These are phyloP conservation scores for Gymnoscelis rufifasciata DNA, from an alignment of 2,888 invertebrate genomes.

Conservation along the genomic window DNA sequence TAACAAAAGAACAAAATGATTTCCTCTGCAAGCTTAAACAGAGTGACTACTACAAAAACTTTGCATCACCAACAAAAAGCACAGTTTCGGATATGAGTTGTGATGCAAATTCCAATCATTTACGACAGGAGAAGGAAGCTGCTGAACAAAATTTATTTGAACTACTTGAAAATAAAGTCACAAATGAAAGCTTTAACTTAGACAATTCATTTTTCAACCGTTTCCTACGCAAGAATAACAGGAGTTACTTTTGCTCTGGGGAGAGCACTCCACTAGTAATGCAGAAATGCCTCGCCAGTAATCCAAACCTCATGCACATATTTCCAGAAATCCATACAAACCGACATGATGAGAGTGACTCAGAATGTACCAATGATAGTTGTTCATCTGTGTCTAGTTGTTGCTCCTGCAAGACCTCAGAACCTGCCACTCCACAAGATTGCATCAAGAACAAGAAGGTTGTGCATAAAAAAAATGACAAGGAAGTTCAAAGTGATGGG, in stretches of 20 bases:
- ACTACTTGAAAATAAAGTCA: constrained; percentile 85
- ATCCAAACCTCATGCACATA: constrained; percentile 58
- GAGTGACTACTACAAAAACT: constrained; percentile 70
- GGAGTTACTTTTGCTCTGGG: constrained; percentile 52
- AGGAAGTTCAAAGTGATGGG: constrained; percentile 39
- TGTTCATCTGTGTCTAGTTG: constrained; percentile 58
- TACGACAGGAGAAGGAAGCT: constrained; percentile 61
- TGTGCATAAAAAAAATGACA: constrained; percentile 27
- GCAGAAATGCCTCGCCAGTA: constrained; percentile 58
- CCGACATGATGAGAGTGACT: constrained; percentile 54
- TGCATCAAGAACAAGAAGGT: constrained; percentile 28
- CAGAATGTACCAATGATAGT: constrained; percentile 55
- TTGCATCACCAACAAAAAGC: constrained; percentile 64
- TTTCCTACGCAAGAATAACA: constrained; percentile 54
- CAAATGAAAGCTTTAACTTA: constrained; percentile 84
- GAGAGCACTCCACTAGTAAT: constrained; percentile 66
- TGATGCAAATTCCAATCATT: constrained; percentile 50
- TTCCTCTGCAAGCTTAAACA: constrained; percentile 65
- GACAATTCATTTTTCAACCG: constrained; percentile 81
- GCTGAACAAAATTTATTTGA: constrained; percentile 88
- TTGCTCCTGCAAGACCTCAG: constrained; percentile 63
- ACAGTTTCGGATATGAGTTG: constrained; percentile 54
- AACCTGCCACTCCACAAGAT: constrained; percentile 32
- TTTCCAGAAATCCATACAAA: constrained; percentile 47
- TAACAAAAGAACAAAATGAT: constrained; percentile 68